These are phyloP conservation scores for Ormyrus thymus DNA, from an alignment of 2,888 invertebrate species.

Conservation along the genomic window DNA sequence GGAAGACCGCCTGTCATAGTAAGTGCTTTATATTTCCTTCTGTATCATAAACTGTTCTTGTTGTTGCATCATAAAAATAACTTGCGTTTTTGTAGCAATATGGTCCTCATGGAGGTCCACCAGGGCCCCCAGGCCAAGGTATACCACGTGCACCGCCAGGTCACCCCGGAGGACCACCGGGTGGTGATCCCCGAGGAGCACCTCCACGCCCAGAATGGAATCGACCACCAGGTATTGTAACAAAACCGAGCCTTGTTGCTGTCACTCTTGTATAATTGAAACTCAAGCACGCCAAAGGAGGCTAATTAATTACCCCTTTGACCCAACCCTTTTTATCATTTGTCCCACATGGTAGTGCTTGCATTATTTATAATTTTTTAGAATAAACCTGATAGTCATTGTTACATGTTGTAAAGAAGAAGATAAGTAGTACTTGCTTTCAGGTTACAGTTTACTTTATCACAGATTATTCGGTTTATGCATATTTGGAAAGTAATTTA, in stretches of 20 bases:
- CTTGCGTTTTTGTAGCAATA: slow-evolving; percentile 66
- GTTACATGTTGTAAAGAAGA: slow-evolving; percentile 32
- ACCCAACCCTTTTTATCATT: slow-evolving; percentile 17
- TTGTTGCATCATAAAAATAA: neutral
- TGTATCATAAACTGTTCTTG: neutral
- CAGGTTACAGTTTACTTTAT: slow-evolving; percentile 49
- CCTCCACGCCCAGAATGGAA: slow-evolving; percentile 85
- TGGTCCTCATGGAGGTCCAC: slow-evolving; percentile 76
- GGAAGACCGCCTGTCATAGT: slow-evolving; percentile 79
- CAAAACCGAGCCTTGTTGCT: neutral
- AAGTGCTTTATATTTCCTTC: slow-evolving; percentile 62
- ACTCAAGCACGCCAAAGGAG: slow-evolving; percentile 49
- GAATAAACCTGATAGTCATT: neutral
- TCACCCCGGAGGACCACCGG: slow-evolving; percentile 78
- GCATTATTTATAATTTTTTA: slow-evolving; percentile 11
- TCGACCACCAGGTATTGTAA: slow-evolving; percentile 78
- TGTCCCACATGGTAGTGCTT: slow-evolving; percentile 46
- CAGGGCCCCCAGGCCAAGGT: slow-evolving; percentile 77
- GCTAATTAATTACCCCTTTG: slow-evolving; percentile 13
- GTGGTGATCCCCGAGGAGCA: slow-evolving; percentile 78
- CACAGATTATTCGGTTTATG: slow-evolving; percentile 40
- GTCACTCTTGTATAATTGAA: slow-evolving; percentile 32
- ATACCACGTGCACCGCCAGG: slow-evolving; percentile 76
- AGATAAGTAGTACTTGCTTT: slow-evolving; percentile 37
- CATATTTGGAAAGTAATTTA: slow-evolving; percentile 76